These are phyloP conservation scores for Geococcyx californianus DNA, from an alignment of 2,113 vertebrate genomes.

Conservation along the genomic window DNA sequence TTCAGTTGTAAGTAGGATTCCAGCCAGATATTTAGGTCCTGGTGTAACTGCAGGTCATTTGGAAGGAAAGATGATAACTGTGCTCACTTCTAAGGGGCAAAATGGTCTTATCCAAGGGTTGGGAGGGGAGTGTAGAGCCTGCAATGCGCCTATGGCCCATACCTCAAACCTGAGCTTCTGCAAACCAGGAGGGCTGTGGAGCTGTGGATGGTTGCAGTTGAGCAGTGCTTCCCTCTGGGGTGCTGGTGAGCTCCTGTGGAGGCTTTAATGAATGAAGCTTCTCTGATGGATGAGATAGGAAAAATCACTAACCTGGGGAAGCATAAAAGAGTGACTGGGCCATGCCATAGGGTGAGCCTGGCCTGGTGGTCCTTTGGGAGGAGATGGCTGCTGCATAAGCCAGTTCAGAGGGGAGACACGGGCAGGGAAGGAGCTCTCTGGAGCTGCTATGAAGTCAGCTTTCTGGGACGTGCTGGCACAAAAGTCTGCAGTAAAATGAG, in stretches of 20 bases:
- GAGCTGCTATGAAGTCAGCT: background rate
- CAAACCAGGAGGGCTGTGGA: background rate
- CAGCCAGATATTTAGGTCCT: background rate
- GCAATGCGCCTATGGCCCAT: fast-evolving
- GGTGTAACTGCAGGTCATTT: background rate
- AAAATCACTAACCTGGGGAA: conserved; percentile 39
- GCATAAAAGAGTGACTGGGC: background rate
- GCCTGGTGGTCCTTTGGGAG: background rate
- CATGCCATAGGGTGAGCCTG: fast-evolving
- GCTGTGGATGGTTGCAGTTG: background rate
- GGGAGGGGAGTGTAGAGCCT: background rate
- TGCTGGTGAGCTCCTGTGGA: background rate
- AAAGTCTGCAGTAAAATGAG: background rate
- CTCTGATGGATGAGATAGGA: conserved; percentile 38
- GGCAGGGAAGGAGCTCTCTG: background rate
- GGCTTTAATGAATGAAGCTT: conserved; percentile 37
- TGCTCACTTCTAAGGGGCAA: background rate
- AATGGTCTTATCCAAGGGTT: background rate
- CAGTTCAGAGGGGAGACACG: fast-evolving
- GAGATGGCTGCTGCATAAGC: background rate
- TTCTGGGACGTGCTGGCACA: background rate
- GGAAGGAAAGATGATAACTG: background rate
- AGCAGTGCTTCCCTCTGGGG: background rate
- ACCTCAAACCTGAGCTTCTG: background rate
- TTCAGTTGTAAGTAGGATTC: background rate